Evolutionary conservation across 2,888 invertebrate species (phyloP).

Genomic region (Bellardia bayeri): DNA sequence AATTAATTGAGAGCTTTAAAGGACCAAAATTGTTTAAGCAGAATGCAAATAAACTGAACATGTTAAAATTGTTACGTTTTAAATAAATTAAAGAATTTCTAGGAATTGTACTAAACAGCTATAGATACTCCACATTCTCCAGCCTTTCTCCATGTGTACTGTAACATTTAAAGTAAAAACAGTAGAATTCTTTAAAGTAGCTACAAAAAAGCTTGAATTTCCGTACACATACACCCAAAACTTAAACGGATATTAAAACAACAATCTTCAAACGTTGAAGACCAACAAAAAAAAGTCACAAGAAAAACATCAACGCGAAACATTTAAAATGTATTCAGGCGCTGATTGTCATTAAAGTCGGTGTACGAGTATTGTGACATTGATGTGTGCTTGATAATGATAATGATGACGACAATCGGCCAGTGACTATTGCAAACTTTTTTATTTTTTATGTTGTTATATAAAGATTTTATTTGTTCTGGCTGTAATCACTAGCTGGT

Average conservation of each 20-base stretch:
- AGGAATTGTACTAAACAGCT: no score
- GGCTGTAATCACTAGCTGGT: slow-evolving; percentile 9
- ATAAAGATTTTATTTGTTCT: neutral
- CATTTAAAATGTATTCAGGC: slow-evolving; percentile 70
- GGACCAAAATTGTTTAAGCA: no score
- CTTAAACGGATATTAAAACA: slow-evolving; percentile 64
- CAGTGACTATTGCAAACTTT: slow-evolving; percentile 43
- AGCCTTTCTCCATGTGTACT: slow-evolving; percentile 25
- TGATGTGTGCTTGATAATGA: slow-evolving; percentile 70
- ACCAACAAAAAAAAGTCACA: slow-evolving; percentile 7
- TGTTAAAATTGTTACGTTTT: no score
- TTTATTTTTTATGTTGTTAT: neutral
- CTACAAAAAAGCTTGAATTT: slow-evolving; percentile 46
- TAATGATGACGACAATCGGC: slow-evolving; percentile 67
- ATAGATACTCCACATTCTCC: neutral
- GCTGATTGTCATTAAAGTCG: slow-evolving; percentile 66
- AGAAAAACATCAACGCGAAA: slow-evolving; percentile 57
- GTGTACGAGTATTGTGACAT: slow-evolving; percentile 65
- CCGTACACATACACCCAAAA: slow-evolving; percentile 22
- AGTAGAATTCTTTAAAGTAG: slow-evolving; percentile 31
- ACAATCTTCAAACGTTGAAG: slow-evolving; percentile 12
- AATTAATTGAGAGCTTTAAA: neutral
- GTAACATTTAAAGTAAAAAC: slow-evolving; percentile 7
- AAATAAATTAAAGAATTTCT: no score
- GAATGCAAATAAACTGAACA: neutral